Evolutionary conservation across 2,797 vertebrate species (phyloP).

Genomic region (Gymnocypris eckloni): DNA sequence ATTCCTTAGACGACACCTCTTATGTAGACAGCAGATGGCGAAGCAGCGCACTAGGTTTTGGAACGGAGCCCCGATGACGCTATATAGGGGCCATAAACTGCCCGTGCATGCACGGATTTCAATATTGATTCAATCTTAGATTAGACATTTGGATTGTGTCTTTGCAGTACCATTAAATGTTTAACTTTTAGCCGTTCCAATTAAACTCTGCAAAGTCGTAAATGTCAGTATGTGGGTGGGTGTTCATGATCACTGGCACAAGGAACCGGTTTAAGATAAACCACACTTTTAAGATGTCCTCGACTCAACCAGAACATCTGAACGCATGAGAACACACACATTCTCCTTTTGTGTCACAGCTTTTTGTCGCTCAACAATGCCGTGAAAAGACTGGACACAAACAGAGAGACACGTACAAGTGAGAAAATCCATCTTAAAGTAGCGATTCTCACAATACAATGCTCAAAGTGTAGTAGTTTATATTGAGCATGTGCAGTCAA

Average conservation of each 20-base stretch:
- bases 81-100: not conserved
- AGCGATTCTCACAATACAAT: not conserved
- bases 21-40: not conserved
- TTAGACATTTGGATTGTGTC: not conserved
- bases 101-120: not conserved
- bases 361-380: not conserved
- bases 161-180: constrained; percentile 10
- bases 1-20: not conserved
- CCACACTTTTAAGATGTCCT: not conserved
- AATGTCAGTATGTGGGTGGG: constrained; percentile 3
- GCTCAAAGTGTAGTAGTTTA: not conserved
- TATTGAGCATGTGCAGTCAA: not conserved
- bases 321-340: not conserved
- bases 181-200: not conserved
- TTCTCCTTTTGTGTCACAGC: not conserved
- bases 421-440: not conserved
- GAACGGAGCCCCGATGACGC: not conserved
- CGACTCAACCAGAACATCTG: not conserved
- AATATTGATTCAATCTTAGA: constrained; percentile 21
- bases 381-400: not conserved
- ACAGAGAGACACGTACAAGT: not conserved
- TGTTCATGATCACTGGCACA: not conserved
- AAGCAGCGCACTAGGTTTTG: not conserved
- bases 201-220: constrained; percentile 16
- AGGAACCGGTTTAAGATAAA: constrained; percentile 23